phyloP scores from a whole-genome alignment of 2,888 invertebrate genomes.

The Trissonchulus sp. region DNA sequence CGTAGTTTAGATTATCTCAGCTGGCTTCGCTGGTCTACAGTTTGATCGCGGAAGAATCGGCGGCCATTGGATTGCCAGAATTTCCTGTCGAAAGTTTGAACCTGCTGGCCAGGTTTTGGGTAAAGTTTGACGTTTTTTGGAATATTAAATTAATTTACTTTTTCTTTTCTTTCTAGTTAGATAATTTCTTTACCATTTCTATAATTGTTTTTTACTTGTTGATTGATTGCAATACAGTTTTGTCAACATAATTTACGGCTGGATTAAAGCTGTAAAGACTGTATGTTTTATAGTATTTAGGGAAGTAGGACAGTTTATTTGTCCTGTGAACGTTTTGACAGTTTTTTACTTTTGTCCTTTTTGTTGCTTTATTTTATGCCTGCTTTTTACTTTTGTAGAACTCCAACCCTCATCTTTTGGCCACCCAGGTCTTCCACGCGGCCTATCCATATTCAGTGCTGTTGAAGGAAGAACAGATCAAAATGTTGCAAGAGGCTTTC shows the following conservation, averaged over 20 bases:
- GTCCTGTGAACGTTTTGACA: too few relatives aligned
- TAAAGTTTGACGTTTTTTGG: slow-evolving; percentile 48
- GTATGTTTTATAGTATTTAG: too few relatives aligned
- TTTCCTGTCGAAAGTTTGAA: slow-evolving; percentile 77
- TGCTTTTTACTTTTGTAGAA: slow-evolving; percentile 11
- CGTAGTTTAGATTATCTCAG: slow-evolving; percentile 60
- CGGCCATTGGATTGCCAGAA: slow-evolving; percentile 70
- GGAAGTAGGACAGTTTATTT: too few relatives aligned
- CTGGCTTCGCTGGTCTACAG: slow-evolving; percentile 72
- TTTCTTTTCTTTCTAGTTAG: slow-evolving; percentile 29
- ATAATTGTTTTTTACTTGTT: too few relatives aligned
- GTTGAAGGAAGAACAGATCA: slow-evolving; percentile 63
- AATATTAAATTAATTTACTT: slow-evolving; percentile 29
- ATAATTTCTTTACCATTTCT: too few relatives aligned
- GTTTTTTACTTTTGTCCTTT: too few relatives aligned
- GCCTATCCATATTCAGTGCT: slow-evolving; percentile 78
- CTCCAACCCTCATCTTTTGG: slow-evolving; percentile 62
- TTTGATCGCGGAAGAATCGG: slow-evolving; percentile 68
- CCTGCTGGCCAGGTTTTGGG: slow-evolving; percentile 65
- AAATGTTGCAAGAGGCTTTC: slow-evolving; percentile 38
- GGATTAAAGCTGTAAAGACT: too few relatives aligned
- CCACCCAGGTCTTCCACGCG: slow-evolving; percentile 66
- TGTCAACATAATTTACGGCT: too few relatives aligned
- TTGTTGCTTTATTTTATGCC: too few relatives aligned
- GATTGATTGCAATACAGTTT: too few relatives aligned